phyloP scores from a whole-genome alignment of 2,888 invertebrate species.

The Cheiracanthium punctorium region DNA sequence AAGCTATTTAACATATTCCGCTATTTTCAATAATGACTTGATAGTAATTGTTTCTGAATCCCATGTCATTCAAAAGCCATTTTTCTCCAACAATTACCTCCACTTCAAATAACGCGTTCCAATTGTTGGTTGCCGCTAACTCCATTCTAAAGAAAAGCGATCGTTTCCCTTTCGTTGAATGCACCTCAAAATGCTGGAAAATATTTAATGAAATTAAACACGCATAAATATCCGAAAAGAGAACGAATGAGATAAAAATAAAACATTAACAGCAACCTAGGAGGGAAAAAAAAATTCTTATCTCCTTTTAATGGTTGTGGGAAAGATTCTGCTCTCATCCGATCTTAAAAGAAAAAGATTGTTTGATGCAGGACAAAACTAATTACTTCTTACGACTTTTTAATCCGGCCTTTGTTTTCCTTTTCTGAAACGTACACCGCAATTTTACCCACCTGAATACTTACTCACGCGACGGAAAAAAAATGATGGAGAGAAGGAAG shows the following conservation, averaged over 20 bases:
- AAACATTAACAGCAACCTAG: constrained; percentile 20
- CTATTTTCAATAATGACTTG: constrained; percentile 13
- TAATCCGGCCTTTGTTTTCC: constrained; percentile 66
- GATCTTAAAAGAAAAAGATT: constrained; percentile 57
- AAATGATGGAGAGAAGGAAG: background rate
- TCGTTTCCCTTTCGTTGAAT: constrained; percentile 12
- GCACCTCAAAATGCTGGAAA: constrained; percentile 28
- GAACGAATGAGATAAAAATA: constrained; percentile 13
- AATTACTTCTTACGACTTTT: constrained; percentile 69
- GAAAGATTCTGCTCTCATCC: constrained; percentile 60
- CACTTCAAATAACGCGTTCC: constrained; percentile 9
- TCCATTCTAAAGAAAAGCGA: background rate
- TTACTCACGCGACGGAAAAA: constrained; percentile 22
- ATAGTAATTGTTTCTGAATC: constrained; percentile 15
- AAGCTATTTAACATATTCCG: background rate
- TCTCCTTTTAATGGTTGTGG: constrained; percentile 66
- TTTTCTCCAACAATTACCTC: constrained; percentile 10
- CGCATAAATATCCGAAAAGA: constrained; percentile 54
- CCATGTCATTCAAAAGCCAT: background rate
- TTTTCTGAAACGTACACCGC: constrained; percentile 62
- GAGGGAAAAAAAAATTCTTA: constrained; percentile 39
- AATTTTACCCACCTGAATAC: constrained; percentile 55
- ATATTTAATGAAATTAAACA: constrained; percentile 68
- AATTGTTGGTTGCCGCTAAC: background rate
- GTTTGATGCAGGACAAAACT: constrained; percentile 67